A percentile compares a stretch with the other conserved stretches of the same genome.
phyloP scores from a whole-genome alignment of 2,888 invertebrate species.

The Pheosia gnoma region DNA sequence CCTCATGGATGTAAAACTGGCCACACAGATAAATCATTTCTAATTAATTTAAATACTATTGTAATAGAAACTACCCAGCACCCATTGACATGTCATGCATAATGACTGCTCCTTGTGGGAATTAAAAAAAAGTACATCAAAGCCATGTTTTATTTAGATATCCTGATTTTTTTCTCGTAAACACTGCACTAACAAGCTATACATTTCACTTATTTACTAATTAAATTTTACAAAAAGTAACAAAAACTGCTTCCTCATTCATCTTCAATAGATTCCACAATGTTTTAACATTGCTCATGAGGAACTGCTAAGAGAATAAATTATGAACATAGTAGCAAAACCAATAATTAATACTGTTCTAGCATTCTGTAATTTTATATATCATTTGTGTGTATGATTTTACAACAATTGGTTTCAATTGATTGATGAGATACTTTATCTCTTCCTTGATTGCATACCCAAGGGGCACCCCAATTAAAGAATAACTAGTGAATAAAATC shows the following conservation, averaged over 20 bases:
- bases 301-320: neutral
- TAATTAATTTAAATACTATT: too few species aligned
- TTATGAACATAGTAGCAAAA: neutral
- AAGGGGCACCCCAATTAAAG: neutral
- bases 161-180: constrained; percentile 40
- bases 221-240: constrained; percentile 49
- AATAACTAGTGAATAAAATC: constrained; percentile 24
- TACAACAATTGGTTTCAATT: too few species aligned
- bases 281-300: neutral
- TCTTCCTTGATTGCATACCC: neutral
- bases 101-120: neutral
- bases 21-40: too few species aligned
- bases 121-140: constrained; percentile 25
- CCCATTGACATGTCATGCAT: too few species aligned
- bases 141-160: constrained; percentile 48
- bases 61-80: too few species aligned
- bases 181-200: constrained; percentile 44
- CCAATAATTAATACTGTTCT: too few species aligned
- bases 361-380: too few species aligned
- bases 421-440: too few species aligned
- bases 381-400: too few species aligned
- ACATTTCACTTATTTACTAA: constrained; percentile 55
- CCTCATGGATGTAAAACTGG: too few species aligned
- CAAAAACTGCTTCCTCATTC: constrained; percentile 18
- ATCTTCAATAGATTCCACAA: neutral